Percentiles rank a stretch among this genome's conserved stretches.
Evolutionary conservation across 1,140 invertebrate species (phyloP).

Genomic region (Trypoxylus dichotomus): DNA sequence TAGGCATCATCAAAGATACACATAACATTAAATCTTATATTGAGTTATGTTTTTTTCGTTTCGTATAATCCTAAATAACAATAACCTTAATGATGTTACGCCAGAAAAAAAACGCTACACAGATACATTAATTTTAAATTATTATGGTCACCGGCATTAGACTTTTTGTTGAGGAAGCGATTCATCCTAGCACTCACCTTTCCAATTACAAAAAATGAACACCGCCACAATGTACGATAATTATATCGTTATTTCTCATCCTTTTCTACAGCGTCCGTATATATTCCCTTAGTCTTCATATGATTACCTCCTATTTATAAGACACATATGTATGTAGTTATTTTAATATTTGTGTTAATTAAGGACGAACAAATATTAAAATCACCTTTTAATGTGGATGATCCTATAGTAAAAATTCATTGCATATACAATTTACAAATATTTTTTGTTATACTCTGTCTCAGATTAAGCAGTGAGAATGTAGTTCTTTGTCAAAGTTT

Average conservation of each 20-base stretch:
- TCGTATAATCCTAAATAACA: not conserved
- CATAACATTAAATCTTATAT: not conserved
- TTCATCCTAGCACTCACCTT: not conserved
- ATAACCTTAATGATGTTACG: not conserved
- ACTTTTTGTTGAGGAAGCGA: not conserved
- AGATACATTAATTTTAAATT: conserved; percentile 4
- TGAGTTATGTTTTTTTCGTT: not conserved
- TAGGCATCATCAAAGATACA: not conserved
- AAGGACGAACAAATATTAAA: not conserved
- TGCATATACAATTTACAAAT: too few relatives aligned
- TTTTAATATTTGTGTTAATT: conserved; percentile 10
- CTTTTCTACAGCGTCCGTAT: not conserved
- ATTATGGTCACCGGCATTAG: not conserved
- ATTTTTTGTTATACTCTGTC: too few relatives aligned
- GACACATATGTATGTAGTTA: conserved; percentile 9
- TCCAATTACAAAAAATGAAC: conserved; percentile 2
- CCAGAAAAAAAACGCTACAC: not conserved
- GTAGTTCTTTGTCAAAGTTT: too few relatives aligned
- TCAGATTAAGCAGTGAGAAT: too few relatives aligned
- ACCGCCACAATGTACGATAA: not conserved
- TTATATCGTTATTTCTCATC: conserved; percentile 2
- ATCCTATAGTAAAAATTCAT: too few relatives aligned
- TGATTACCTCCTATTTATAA: not conserved
- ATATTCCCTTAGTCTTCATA: not conserved
- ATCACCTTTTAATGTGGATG: not conserved